Evolutionary conservation across 2,888 invertebrate species (phyloP).

Genomic region (Poecilobothrus nobilitatus): DNA sequence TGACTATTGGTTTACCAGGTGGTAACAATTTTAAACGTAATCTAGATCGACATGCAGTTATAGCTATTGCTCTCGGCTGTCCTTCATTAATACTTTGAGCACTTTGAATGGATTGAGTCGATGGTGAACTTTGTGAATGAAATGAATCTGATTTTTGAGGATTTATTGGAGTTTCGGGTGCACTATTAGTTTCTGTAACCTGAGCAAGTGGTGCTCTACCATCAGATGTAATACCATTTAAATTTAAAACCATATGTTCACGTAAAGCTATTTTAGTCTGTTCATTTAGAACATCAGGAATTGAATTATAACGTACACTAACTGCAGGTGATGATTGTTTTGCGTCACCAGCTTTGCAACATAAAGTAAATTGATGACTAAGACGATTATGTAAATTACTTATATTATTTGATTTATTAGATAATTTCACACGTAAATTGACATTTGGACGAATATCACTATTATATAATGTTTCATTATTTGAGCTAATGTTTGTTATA

Average conservation of each 20-base stretch:
- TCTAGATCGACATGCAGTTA: constrained; percentile 42
- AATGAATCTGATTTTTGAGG: constrained; percentile 32
- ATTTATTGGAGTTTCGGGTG: constrained; percentile 40
- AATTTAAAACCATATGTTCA: constrained; percentile 18
- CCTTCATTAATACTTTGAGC: constrained; percentile 29
- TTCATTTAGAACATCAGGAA: constrained; percentile 30
- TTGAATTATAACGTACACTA: constrained; percentile 40
- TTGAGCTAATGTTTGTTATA: constrained; percentile 34
- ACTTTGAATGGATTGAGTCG: constrained; percentile 35
- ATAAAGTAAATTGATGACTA: constrained; percentile 42
- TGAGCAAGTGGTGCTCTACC: constrained; percentile 23
- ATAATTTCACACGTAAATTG: constrained; percentile 18
- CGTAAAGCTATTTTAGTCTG: not conserved
- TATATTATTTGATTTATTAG: constrained; percentile 17
- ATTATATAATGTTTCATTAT: constrained; percentile 29
- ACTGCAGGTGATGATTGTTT: constrained; percentile 40
- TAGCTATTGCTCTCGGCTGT: constrained; percentile 38
- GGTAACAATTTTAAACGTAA: constrained; percentile 40
- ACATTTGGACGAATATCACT: constrained; percentile 24
- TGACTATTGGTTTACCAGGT: constrained; percentile 30
- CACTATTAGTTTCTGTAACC: constrained; percentile 37
- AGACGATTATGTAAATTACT: constrained; percentile 37
- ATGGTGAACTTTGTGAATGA: constrained; percentile 35
- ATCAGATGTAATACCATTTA: constrained; percentile 8
- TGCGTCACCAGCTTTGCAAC: constrained; percentile 36